Base-by-base conservation (phyloP, 2,797 vertebrate genomes). In the Uromys caudimaculatus region DNA sequence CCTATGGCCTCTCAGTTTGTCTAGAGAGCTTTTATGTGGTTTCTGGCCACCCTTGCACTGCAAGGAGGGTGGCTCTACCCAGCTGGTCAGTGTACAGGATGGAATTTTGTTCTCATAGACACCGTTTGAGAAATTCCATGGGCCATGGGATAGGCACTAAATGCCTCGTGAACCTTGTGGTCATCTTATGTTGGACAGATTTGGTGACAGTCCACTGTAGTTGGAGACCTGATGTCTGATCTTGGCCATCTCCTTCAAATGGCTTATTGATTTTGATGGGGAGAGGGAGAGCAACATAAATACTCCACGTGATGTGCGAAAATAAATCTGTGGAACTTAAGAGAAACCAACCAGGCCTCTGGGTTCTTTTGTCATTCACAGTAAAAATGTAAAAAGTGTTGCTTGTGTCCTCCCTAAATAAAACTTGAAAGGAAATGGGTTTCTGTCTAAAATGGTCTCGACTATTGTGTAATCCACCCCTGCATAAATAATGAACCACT, bases 191-290 rank as follows among this genome's bases (percentile, higher is more conserved):
- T 23, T 54, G 54, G 94, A 60, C 29, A 41, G 29, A 17, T 79
- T 71, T 91, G 86, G 89, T 92, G 71, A 83, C 21, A 21, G 16
- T 96, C 50, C 47, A 14, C 76, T 90, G 17, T n/a, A 73, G n/a
- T 24, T 54, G 19, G 92, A 79, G 93, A 64, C 24, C 54, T 71
- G 71, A n/a, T 90, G 50, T 79, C 88, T 89, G 75, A 90, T 82
- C 81, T 92, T 95, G 86, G 50, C 52, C 27, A 14, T 41, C 75
- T 90, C 82, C 90, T 96, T 94, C 91, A 93, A 97, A 87, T 92
- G 93, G 81, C 73, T 90, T 95, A 97, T 97, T 96, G 96, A 97
- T 97, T 94, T 96, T 93, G 41, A 44, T 95, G 60, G 44, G 91
- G 56, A 69, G 96, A 97, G 92, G 92, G 82, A 95, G 97, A 95